Conservation (phyloP, 2,888 invertebrate genomes). For the Tridacna crocea region DNA sequence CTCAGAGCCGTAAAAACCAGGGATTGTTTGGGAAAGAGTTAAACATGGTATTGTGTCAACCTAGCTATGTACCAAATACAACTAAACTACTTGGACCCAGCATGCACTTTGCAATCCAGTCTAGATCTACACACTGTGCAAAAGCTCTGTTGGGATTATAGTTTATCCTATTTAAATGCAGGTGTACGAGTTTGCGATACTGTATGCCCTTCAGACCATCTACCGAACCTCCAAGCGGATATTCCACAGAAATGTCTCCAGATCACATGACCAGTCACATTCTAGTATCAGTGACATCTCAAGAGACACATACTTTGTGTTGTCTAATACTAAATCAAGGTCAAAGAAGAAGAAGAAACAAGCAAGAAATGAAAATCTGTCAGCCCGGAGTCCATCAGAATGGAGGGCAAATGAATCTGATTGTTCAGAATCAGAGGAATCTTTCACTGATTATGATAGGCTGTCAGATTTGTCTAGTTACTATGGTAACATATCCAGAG, state of each 20-base stretch:
- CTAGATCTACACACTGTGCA: too few relatives aligned
- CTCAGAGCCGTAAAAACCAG: too few relatives aligned
- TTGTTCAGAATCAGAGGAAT: not conserved
- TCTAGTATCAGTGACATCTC: constrained; percentile 4
- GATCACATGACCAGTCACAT: not conserved
- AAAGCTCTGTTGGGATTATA: too few relatives aligned
- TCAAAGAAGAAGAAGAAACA: not conserved
- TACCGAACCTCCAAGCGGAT: constrained; percentile 14
- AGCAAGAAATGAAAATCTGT: not conserved
- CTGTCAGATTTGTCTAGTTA: not conserved
- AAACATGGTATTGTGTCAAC: too few relatives aligned
- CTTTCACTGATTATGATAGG: constrained; percentile 8
- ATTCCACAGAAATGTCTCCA: not conserved
- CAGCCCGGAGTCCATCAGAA: not conserved
- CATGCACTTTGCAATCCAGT: too few relatives aligned
- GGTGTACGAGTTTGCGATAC: constrained; percentile 23
- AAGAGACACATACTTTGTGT: constrained; percentile 4
- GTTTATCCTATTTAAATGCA: not conserved
- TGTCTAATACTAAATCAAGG: not conserved
- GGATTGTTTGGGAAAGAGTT: too few relatives aligned
- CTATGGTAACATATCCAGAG: not conserved
- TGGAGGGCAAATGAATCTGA: not conserved
- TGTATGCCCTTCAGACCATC: constrained; percentile 11
- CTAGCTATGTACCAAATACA: too few relatives aligned
- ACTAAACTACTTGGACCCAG: too few relatives aligned